Conservation (phyloP, 1,140 invertebrate species). For the Drosophila pallidifrons region DNA sequence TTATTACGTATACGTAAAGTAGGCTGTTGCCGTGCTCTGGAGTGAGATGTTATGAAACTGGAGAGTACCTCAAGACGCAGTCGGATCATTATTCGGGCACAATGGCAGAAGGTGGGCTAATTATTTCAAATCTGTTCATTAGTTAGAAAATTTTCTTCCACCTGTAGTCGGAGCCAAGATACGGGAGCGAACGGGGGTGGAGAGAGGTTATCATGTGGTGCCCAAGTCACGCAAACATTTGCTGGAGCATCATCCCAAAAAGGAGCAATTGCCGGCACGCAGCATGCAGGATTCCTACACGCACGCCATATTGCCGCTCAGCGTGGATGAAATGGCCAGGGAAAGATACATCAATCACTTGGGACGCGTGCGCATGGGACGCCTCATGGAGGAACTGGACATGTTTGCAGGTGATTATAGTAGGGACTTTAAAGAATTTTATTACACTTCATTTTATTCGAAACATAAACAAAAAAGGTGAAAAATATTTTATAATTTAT, state of each 20-base stretch:
- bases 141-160: background rate
- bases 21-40: background rate
- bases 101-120: constrained; percentile 27
- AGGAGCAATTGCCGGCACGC: constrained; percentile 84
- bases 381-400: constrained; percentile 92
- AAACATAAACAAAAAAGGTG: too few species aligned
- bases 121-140: background rate
- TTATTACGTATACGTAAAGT: background rate
- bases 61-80: constrained; percentile 18
- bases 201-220: constrained; percentile 64
- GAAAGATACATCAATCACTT: constrained; percentile 89
- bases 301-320: constrained; percentile 89
- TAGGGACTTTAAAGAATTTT: too few species aligned
- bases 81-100: constrained; percentile 33
- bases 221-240: constrained; percentile 74
- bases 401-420: constrained; percentile 88
- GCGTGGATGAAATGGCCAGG: constrained; percentile 86
- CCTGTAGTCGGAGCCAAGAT: constrained; percentile 58
- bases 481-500: too few species aligned
- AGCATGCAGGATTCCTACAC: constrained; percentile 89
- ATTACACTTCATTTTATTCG: too few species aligned
- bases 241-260: constrained; percentile 68
- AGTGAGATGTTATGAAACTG: constrained; percentile 23
- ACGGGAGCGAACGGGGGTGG: constrained; percentile 57
- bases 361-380: constrained; percentile 89